These are phyloP conservation scores for Opisthograptis luteolata DNA, from an alignment of 2,888 invertebrate species.

Conservation along the genomic window DNA sequence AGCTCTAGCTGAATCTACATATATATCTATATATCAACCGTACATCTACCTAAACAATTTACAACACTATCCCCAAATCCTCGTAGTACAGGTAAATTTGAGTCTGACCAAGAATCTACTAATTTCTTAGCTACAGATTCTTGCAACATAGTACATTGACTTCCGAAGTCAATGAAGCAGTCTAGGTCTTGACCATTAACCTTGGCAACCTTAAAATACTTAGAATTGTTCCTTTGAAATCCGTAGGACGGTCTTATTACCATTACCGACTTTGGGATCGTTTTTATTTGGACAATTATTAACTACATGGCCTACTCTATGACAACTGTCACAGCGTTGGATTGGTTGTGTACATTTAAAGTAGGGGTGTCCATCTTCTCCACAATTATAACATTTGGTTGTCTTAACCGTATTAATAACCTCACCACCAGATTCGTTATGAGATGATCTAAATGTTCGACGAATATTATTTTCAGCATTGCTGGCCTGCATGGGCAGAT, in stretches of 20 bases:
- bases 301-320: neutral
- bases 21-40: neutral
- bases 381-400: neutral
- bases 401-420: neutral
- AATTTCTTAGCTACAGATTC: neutral
- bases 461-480: neutral
- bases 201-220: neutral
- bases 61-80: neutral
- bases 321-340: neutral
- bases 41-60: neutral
- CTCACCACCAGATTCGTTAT: neutral
- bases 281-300: neutral
- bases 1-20: neutral
- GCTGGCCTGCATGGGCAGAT: neutral
- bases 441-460: neutral
- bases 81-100: neutral
- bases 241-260: neutral
- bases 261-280: neutral
- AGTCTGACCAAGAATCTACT: neutral
- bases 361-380: neutral
- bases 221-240: neutral
- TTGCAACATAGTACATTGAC: slow-evolving; percentile 3
- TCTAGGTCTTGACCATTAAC: neutral
- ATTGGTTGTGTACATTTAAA: neutral
- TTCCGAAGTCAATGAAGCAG: slow-evolving; percentile 8